Evolutionary conservation across 2,113 vertebrate species (phyloP).

Genomic region (Prinia subflava): DNA sequence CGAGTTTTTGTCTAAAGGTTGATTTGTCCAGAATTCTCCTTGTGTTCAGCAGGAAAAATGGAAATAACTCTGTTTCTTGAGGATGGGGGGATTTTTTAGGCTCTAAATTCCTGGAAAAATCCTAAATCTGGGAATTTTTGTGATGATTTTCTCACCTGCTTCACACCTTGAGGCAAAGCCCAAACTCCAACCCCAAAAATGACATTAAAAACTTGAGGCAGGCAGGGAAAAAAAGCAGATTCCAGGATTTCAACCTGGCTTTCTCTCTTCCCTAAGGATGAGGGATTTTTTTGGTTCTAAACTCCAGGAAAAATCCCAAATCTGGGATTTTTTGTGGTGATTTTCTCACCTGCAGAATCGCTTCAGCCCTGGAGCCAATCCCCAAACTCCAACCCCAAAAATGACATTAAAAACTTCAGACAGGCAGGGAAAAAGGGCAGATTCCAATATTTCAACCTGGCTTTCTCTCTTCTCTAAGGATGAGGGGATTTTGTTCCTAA

Average conservation of each 20-base stretch:
- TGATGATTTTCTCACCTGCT: rapidly evolving
- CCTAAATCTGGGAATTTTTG: background rate
- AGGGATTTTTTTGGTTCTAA: background rate
- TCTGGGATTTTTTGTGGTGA: background rate
- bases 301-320: background rate
- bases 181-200: background rate
- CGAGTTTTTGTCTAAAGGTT: background rate
- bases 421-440: background rate
- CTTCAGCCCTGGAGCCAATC: no score
- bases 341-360: background rate
- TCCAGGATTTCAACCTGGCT: background rate
- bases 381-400: background rate
- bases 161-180: background rate
- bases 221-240: background rate
- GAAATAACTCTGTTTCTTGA: rapidly evolving
- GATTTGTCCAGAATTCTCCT: rapidly evolving
- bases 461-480: background rate
- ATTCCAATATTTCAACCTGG: background rate
- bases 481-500: background rate
- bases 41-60: background rate
- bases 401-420: rapidly evolving
- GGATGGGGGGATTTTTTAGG: background rate
- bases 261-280: background rate
- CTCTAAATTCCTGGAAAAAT: background rate
- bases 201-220: rapidly evolving